Conservation (phyloP, 2,888 invertebrate species). For the Eurois occulta region DNA sequence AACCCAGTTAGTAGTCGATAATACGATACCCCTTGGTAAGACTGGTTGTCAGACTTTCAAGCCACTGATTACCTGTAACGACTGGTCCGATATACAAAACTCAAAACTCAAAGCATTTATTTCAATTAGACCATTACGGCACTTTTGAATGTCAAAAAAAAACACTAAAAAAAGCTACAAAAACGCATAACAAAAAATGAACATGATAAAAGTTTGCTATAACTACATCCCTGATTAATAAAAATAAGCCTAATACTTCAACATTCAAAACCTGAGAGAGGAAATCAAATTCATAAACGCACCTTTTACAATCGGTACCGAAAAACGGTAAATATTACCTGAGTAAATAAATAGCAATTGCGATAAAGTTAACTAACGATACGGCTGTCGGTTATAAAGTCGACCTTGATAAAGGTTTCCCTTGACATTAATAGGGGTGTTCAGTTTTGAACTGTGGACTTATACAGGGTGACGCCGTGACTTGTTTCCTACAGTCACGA, state of each 20-base stretch:
- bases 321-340: conserved; percentile 39
- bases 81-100: too few relatives aligned
- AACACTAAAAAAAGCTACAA: too few relatives aligned
- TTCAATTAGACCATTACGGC: too few relatives aligned
- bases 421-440: conserved; percentile 64
- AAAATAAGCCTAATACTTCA: neutral
- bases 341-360: conserved; percentile 54
- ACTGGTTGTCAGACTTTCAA: too few relatives aligned
- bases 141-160: too few relatives aligned
- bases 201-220: too few relatives aligned
- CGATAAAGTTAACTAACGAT: conserved; percentile 59
- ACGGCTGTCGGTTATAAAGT: conserved; percentile 59
- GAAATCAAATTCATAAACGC: neutral
- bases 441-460: conserved; percentile 62
- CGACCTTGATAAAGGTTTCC: conserved; percentile 66
- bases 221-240: neutral
- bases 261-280: neutral
- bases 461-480: conserved; percentile 62
- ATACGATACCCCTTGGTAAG: too few relatives aligned
- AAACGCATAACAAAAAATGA: too few relatives aligned
- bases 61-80: too few relatives aligned
- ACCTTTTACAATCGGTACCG: conserved; percentile 36
- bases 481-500: conserved; percentile 68
- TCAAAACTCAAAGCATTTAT: too few relatives aligned
- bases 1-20: too few relatives aligned